Conservation (phyloP, 2,888 invertebrate species). For the Sinotaia quadrata region DNA sequence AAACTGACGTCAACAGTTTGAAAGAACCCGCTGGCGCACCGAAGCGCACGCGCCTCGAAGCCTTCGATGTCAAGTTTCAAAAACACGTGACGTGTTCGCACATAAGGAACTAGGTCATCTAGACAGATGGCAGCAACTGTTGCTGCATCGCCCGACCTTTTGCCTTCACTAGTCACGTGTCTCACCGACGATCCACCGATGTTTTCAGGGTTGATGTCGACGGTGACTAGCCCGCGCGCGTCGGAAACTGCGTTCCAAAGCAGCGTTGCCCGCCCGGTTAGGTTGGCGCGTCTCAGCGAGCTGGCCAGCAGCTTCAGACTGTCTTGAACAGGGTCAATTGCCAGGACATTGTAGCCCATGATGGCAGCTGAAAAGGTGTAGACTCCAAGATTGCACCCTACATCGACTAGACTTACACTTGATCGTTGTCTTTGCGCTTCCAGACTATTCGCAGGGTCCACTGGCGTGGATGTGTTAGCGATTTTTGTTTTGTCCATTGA, state of each 20-base stretch:
- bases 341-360: slow-evolving; percentile 28
- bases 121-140: slow-evolving; percentile 45
- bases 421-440: too few relatives aligned
- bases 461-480: background rate
- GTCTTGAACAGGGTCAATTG: slow-evolving; percentile 28
- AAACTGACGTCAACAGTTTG: slow-evolving; percentile 47
- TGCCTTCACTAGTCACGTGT: background rate
- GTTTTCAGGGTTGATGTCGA: slow-evolving; percentile 44
- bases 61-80: slow-evolving; percentile 63
- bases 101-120: slow-evolving; percentile 46
- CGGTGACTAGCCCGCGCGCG: slow-evolving; percentile 34
- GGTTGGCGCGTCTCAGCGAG: slow-evolving; percentile 22
- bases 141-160: background rate
- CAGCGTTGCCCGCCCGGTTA: slow-evolving; percentile 42
- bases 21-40: slow-evolving; percentile 45
- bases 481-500: too few relatives aligned
- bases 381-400: slow-evolving; percentile 36
- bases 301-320: slow-evolving; percentile 31
- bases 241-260: slow-evolving; percentile 53
- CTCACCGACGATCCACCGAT: slow-evolving; percentile 51
- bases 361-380: slow-evolving; percentile 32
- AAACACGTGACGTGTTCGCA: slow-evolving; percentile 42
- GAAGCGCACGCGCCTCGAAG: slow-evolving; percentile 49
- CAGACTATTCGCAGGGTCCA: too few relatives aligned
- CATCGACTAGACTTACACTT: slow-evolving; percentile 14